Evolutionary conservation across 2,888 invertebrate species (phyloP).

Genomic region (Cheilosia urbana): DNA sequence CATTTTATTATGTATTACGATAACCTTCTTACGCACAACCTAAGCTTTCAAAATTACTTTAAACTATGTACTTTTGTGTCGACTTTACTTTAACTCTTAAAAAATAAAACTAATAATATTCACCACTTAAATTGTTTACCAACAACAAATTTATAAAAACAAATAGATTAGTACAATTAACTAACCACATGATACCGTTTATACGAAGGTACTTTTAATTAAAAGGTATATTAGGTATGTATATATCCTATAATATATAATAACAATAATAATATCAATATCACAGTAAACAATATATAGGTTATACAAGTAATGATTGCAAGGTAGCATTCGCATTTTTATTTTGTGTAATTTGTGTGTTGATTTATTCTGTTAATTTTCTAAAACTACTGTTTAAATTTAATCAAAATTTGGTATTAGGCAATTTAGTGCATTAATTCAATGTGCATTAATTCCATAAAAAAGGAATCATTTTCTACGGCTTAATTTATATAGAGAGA

Average conservation of each 20-base stretch:
- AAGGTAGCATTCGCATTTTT: conserved; percentile 60
- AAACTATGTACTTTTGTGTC: conserved; percentile 6
- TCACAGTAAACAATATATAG: conserved; percentile 75
- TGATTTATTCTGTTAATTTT: conserved; percentile 30
- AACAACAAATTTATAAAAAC: conserved; percentile 22
- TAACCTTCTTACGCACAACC: conserved; percentile 31
- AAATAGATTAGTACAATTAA: conserved; percentile 7
- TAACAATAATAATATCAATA: conserved; percentile 73
- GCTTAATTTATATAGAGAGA: conserved; percentile 26
- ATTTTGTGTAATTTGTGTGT: conserved; percentile 31
- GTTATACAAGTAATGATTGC: conserved; percentile 69
- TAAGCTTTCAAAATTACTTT: conserved; percentile 44
- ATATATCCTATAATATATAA: conserved; percentile 51
- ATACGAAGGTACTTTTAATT: conserved; percentile 45
- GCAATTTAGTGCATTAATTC: conserved; percentile 51
- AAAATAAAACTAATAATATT: conserved; percentile 23
- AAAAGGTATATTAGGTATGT: conserved; percentile 56
- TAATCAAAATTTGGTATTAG: conserved; percentile 12
- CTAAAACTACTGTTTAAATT: conserved; percentile 2
- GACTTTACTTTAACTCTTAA: conserved; percentile 6
- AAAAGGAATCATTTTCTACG: conserved; percentile 33
- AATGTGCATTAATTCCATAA: conserved; percentile 50
- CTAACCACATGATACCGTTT: conserved; percentile 23
- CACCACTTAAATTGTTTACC: conserved; percentile 26
- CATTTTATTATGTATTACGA: not conserved